Conservation (phyloP, 2,888 invertebrate species). For the Cheilosia variabilis region DNA sequence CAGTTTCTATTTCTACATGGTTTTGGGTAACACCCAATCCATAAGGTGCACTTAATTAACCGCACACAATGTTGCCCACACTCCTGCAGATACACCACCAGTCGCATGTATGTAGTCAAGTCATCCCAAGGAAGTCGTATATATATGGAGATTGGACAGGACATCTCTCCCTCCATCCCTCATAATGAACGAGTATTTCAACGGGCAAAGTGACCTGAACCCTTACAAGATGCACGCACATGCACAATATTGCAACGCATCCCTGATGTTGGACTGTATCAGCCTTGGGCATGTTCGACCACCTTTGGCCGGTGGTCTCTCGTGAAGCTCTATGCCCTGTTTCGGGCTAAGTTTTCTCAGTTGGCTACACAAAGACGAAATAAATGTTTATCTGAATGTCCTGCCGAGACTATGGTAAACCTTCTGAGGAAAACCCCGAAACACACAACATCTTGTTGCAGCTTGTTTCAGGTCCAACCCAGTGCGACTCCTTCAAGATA, state of each 20-base stretch:
- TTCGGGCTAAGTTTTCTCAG: slow-evolving; percentile 55
- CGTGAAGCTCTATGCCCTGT: slow-evolving; percentile 27
- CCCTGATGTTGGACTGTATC: slow-evolving; percentile 57
- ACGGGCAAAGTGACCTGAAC: slow-evolving; percentile 57
- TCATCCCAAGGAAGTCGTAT: slow-evolving; percentile 7
- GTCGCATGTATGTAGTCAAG: slow-evolving; percentile 4
- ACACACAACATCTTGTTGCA: slow-evolving; percentile 72
- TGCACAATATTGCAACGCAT: slow-evolving; percentile 53
- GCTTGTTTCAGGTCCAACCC: slow-evolving; percentile 42
- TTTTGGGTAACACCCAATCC: slow-evolving; percentile 75
- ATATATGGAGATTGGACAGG: neutral
- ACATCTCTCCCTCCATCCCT: slow-evolving; percentile 17
- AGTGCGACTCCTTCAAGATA: slow-evolving; percentile 57
- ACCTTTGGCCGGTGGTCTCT: slow-evolving; percentile 72
- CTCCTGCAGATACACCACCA: slow-evolving; percentile 13
- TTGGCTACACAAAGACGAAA: slow-evolving; percentile 59
- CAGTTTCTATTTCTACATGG: slow-evolving; percentile 62
- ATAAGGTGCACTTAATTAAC: slow-evolving; percentile 77
- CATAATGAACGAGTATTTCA: slow-evolving; percentile 50
- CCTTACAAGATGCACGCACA: slow-evolving; percentile 56
- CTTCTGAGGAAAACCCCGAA: slow-evolving; percentile 65
- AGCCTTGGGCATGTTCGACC: slow-evolving; percentile 66
- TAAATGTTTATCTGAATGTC: slow-evolving; percentile 62
- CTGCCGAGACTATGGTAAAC: slow-evolving; percentile 45
- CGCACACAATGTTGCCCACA: slow-evolving; percentile 66